Evolutionary conservation across 2,888 invertebrate species (phyloP), one percentile per base, ranked within the genome.

Genomic region (Gibbula magus): DNA sequence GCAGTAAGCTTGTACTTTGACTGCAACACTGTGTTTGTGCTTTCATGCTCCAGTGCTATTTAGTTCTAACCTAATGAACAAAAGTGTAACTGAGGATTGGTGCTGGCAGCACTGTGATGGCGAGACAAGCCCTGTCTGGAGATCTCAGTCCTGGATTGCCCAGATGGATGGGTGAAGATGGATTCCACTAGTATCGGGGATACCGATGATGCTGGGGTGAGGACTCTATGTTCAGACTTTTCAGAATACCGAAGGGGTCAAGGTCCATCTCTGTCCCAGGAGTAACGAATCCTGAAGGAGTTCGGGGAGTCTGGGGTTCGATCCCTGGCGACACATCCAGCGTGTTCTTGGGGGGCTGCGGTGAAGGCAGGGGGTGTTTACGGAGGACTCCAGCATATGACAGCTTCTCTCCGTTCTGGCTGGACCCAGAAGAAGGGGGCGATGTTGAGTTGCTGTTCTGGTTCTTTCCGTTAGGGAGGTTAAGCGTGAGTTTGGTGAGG

Each of bases 211-310:
- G 78, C 20, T 67, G 81, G 2, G 86, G 82, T 2, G 86, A 80
- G 10, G 85, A 82, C 61, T 87, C 86, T 61, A 92, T 91, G 76
- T 89, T 91, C 18, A 92, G 84, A 82, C 91, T 89, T 67, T 88
- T 87, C 29, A 92, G 86, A 35, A 92, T 86, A 39, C 90, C 91
- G 39, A 91, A 85, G 0, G 91, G 91, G 78, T 92, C 89, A 29
- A 88, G 83, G 78, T 89, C 88, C 7, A 87, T 83, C 16, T 89
- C 89, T 18, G 84, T 85, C 4, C 88, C 87, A 1, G 90, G 89
- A 0, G 89, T 89, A 25, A 86, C 84, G 78, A 89, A 90, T 22
- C 89, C 90, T 35, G 88, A 85, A 5, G 91, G 91, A 10, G 89
- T 90, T 81, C 87, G 86, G 18, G 90, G 90, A 0, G 89, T 90